phyloP scores from a whole-genome alignment of 2,888 invertebrate genomes.

The Palloptera scutellata region DNA sequence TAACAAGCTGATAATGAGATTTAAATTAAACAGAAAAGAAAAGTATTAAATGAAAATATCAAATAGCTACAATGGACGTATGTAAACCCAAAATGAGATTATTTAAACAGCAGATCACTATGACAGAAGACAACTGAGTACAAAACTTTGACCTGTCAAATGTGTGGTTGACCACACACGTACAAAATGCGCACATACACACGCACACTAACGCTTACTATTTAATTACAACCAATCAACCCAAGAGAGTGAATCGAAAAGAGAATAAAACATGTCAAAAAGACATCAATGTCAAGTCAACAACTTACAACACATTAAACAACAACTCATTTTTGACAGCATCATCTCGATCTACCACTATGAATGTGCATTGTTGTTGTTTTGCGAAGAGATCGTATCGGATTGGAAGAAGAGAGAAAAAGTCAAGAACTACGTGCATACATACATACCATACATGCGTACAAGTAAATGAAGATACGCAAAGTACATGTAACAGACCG shows the following conservation, averaged over 20 bases:
- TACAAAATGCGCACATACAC: constrained; percentile 5
- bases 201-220: neutral
- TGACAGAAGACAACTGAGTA: constrained; percentile 36
- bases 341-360: constrained; percentile 29
- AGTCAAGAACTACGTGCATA: too few relatives aligned
- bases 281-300: constrained; percentile 45
- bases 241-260: constrained; percentile 11
- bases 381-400: too few relatives aligned
- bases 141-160: constrained; percentile 53
- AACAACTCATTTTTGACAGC: constrained; percentile 45
- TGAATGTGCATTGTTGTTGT: neutral
- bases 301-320: constrained; percentile 31
- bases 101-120: neutral
- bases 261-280: constrained; percentile 40
- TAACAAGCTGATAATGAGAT: too few relatives aligned
- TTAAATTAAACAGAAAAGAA: too few relatives aligned
- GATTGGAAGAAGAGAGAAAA: too few relatives aligned
- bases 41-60: too few relatives aligned
- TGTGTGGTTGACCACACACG: constrained; percentile 56
- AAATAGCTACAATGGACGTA: too few relatives aligned
- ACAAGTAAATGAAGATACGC: too few relatives aligned
- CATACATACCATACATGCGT: too few relatives aligned
- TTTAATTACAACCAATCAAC: neutral
- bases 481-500: too few relatives aligned
- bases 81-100: too few relatives aligned